Percentiles rank a stretch among this genome's conserved stretches.
Conservation (phyloP, 2,797 vertebrate genomes). For the Poeciliopsis turneri region DNA sequence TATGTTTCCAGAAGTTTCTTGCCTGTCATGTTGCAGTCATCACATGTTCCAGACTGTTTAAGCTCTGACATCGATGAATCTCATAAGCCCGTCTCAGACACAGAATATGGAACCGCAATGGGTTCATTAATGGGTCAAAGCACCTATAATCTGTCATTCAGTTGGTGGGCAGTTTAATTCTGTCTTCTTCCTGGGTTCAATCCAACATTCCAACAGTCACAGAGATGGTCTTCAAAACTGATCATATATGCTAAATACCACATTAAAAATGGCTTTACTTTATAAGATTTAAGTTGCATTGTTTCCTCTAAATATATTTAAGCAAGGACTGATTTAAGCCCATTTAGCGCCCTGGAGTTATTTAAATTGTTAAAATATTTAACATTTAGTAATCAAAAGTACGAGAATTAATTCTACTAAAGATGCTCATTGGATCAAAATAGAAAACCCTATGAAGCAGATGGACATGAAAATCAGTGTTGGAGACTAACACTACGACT, state of each 20-base stretch:
- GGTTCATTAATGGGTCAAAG: neutral
- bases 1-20: neutral
- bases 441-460: neutral
- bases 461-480: neutral
- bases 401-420: neutral
- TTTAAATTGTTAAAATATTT: neutral
- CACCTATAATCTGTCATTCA: neutral
- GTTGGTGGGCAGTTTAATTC: neutral
- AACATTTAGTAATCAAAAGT: neutral
- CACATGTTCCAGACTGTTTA: neutral
- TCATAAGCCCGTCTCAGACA: neutral
- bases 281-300: neutral
- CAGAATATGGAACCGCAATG: neutral
- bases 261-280: neutral
- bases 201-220: neutral
- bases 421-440: neutral
- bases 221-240: neutral
- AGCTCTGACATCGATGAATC: conserved; percentile 2
- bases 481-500: neutral
- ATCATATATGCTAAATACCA: neutral
- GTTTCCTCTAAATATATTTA: neutral
- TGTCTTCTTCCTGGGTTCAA: neutral
- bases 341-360: neutral
- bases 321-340: neutral
- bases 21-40: neutral